Base-by-base conservation (phyloP, 2,113 vertebrate species). In the Gymnorhina tibicen region DNA sequence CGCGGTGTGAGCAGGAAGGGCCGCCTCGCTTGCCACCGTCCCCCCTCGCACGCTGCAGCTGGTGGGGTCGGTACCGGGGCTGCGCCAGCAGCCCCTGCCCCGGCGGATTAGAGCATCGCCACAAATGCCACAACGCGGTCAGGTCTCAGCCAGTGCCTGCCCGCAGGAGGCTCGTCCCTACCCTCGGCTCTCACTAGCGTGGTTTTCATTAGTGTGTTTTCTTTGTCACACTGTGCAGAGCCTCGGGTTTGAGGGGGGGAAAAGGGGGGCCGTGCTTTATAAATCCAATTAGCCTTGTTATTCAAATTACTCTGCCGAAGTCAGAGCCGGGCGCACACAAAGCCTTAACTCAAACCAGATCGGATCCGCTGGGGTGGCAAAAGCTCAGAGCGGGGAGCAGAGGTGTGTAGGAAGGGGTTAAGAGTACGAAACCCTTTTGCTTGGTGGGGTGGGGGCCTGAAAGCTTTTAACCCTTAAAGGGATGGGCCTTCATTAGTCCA, bases 251-350 rank as follows among this genome's bases (percentile, higher is more conserved):
- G 60, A 18, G 79, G n/a, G 19, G 18, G 8, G 26, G 28, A n/a
- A 6, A 6, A 10, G 53, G 17, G 24, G n/a, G 27, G 16, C 42
- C 63, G 89, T 82, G 84, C 69, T 95, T 95, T 94, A 94, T 91
- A 95, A 97, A 96, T 95, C 95, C 95, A 94, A 95, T 96, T 96
- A 95, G 93, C 42, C 70, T 87, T 76, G 93, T 94, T 96, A 91
- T 96, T 96, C 91, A 95, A 96, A 96, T 95, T 56, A 80, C 90
- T 35, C 82, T 55, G 87, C 80, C 53, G 79, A 58, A 90, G 37
- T 74, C 35, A 39, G 94, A 92, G 86, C 67, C 10, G 5, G 12
- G 74, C 7, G 5, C 60, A 16, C 93, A 87, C 84, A 95, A 93
- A 95, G 83, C 59, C 72, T 93, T 96, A 96, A 96, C 90, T 93